phyloP scores from a whole-genome alignment of 2,888 invertebrate species.

The Campoletis raptor region DNA sequence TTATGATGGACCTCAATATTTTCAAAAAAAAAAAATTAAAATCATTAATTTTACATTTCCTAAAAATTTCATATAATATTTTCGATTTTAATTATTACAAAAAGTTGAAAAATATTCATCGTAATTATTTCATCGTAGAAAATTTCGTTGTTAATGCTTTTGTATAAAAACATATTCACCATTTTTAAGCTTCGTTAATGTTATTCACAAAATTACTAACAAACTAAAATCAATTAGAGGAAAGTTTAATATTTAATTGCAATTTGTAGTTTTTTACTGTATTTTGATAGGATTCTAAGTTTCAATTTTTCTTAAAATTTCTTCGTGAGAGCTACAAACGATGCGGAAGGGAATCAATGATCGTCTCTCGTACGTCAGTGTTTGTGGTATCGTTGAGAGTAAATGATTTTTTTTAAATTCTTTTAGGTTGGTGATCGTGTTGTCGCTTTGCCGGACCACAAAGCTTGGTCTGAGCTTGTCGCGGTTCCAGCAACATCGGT shows the following conservation, averaged over 20 bases:
- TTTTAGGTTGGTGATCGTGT: conserved; percentile 92
- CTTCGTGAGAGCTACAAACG: neutral
- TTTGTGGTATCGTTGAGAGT: neutral
- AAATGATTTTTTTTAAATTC: conserved; percentile 36
- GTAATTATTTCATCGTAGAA: no score
- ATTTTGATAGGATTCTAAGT: neutral
- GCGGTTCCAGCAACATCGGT: conserved; percentile 92
- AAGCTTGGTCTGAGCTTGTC: conserved; percentile 95
- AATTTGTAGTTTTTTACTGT: neutral
- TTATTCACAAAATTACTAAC: no score
- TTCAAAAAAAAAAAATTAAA: neutral
- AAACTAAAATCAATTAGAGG: no score
- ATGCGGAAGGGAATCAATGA: neutral
- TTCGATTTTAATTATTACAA: no score
- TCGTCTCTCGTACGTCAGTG: neutral
- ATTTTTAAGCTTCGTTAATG: no score
- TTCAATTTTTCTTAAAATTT: neutral
- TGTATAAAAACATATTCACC: no score
- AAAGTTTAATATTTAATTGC: neutral
- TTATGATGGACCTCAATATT: neutral
- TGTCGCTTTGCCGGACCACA: conserved; percentile 93
- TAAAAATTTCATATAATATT: neutral
- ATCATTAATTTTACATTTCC: neutral
- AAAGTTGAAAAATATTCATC: no score
- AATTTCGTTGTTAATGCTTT: no score